These are phyloP conservation scores for Microcebus griseorufus DNA, from an alignment of 2,113 vertebrate genomes.

Conservation along the genomic window DNA sequence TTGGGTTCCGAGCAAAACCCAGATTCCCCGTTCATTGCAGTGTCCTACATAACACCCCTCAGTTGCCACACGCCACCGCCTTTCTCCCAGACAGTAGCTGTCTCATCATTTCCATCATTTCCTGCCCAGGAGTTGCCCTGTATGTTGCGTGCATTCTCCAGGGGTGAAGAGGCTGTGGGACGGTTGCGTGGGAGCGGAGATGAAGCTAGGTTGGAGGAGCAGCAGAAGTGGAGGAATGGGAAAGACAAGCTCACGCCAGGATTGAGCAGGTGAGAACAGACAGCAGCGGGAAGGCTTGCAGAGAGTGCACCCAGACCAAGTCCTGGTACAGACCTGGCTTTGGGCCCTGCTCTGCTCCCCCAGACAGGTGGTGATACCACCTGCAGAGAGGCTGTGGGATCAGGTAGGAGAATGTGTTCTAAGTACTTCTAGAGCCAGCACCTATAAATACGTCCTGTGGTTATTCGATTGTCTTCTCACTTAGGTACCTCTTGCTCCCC, in stretches of 20 bases:
- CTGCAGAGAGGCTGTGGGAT: not conserved
- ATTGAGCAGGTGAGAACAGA: not conserved
- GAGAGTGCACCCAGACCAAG: too few relatives aligned
- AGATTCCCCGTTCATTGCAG: not conserved
- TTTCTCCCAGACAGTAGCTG: too few relatives aligned
- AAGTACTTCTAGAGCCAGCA: not conserved
- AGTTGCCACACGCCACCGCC: not conserved
- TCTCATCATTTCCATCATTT: not conserved
- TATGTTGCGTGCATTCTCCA: not conserved
- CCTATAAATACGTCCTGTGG: not conserved
- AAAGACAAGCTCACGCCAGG: too few relatives aligned
- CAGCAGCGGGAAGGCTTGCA: not conserved
- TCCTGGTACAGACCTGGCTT: not conserved
- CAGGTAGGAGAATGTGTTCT: not conserved
- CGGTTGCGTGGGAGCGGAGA: not conserved
- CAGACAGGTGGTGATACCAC: not conserved
- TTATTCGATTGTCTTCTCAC: not conserved
- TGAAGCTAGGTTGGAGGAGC: not conserved
- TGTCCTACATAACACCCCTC: accelerated
- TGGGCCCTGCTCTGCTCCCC: not conserved
- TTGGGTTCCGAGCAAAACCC: not conserved
- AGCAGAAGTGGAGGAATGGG: not conserved
- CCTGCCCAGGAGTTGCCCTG: not conserved
- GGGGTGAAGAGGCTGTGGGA: not conserved
- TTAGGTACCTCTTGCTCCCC: not conserved